Evolutionary conservation across 92 coral and sea anemone species (phyloP).

Genomic region (Epizoanthus fatuus): DNA sequence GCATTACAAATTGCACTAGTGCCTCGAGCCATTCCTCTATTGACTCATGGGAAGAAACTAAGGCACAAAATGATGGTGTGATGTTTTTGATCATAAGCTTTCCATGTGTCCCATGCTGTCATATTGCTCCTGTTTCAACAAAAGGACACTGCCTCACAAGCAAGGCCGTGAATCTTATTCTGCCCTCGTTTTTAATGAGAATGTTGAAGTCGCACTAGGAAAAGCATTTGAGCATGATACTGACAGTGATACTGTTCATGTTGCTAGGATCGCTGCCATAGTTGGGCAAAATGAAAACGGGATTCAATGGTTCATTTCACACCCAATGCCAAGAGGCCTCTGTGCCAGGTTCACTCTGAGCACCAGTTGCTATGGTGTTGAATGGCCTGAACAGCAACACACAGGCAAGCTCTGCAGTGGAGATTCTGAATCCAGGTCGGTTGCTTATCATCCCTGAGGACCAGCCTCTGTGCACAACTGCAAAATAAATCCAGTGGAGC

Average conservation of each 20-base stretch:
- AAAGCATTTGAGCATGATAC: slow-evolving; percentile 5
- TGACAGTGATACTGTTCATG: slow-evolving; percentile 30
- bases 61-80: too few relatives aligned
- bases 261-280: slow-evolving; percentile 3
- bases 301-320: slow-evolving; percentile 17
- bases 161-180: slow-evolving; percentile 18
- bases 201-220: slow-evolving; percentile 24
- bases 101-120: too few relatives aligned
- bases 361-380: slow-evolving; percentile 18
- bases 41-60: too few relatives aligned
- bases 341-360: neutral
- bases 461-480: neutral
- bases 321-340: slow-evolving; percentile 20
- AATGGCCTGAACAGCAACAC: slow-evolving; percentile 24
- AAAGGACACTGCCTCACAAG: neutral
- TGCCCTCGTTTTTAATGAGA: slow-evolving; percentile 34
- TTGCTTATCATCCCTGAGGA: too few relatives aligned
- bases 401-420: slow-evolving; percentile 11
- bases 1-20: too few relatives aligned
- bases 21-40: too few relatives aligned
- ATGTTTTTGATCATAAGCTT: too few relatives aligned
- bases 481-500: neutral
- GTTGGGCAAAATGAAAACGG: slow-evolving; percentile 5
- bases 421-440: too few relatives aligned
- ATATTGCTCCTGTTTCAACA: too few relatives aligned